A percentile compares a stretch with the other conserved stretches of the same genome.
Conservation (phyloP, 2,797 vertebrate genomes). For the Gallinago solitaria region DNA sequence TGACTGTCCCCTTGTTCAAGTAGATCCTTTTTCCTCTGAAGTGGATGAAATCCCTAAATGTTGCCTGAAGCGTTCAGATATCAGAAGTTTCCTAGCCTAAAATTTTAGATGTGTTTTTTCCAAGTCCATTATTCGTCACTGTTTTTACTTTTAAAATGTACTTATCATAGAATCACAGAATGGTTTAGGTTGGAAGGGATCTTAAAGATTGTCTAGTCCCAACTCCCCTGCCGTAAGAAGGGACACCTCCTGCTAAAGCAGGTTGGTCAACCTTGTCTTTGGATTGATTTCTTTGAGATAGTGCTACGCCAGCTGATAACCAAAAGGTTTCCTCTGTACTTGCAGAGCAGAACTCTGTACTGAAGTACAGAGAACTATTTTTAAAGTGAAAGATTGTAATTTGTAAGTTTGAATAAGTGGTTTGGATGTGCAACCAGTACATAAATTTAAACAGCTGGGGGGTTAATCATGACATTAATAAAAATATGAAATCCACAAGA, state of each 20-base stretch:
- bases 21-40: not conserved
- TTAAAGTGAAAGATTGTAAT: not conserved
- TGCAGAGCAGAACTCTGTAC: not conserved
- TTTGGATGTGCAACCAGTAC: fast-evolving
- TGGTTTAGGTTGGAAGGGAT: not conserved
- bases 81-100: not conserved
- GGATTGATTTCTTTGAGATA: not conserved
- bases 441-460: not conserved
- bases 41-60: not conserved
- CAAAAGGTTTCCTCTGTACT: not conserved
- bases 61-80: fast-evolving
- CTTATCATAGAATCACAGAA: not conserved
- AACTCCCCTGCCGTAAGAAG: not conserved
- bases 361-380: not conserved
- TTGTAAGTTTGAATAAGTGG: not conserved
- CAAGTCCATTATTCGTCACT: not conserved
- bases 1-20: not conserved
- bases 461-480: not conserved
- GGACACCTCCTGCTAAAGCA: not conserved
- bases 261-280: not conserved
- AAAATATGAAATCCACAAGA: not conserved
- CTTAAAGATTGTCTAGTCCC: not conserved
- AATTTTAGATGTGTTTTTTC: not conserved
- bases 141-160: not conserved
- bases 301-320: fast-evolving